phyloP scores from a whole-genome alignment of 1,140 invertebrate genomes.

The Bombus sibiricus region DNA sequence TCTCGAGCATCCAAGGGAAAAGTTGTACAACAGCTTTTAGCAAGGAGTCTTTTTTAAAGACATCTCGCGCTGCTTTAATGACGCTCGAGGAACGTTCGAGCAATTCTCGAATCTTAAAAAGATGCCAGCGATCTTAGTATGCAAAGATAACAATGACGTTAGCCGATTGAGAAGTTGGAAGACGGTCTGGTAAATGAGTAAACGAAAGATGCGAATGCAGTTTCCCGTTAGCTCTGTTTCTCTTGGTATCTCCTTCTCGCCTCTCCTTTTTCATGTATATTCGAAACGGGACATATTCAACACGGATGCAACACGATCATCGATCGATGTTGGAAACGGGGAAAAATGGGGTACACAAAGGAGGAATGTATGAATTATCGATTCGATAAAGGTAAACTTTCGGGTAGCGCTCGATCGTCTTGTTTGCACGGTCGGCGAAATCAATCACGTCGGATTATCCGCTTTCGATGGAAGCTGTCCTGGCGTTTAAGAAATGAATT shows the following conservation, averaged over 20 bases:
- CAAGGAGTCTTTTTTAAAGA: conserved; percentile 29
- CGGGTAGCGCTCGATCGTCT: not conserved
- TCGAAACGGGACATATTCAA: not conserved
- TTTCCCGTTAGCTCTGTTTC: not conserved
- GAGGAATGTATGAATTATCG: conserved; percentile 19
- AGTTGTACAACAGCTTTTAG: conserved; percentile 17
- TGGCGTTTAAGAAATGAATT: conserved; percentile 44
- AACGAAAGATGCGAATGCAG: not conserved
- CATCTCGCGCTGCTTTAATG: conserved; percentile 49
- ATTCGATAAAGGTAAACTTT: conserved; percentile 21
- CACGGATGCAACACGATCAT: not conserved
- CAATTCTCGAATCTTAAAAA: not conserved
- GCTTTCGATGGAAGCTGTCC: conserved; percentile 15
- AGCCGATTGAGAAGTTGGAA: conserved; percentile 45
- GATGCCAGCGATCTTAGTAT: conserved; percentile 5
- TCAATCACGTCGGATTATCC: conserved; percentile 42
- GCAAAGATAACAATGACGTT: conserved; percentile 49
- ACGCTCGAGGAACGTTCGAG: conserved; percentile 23
- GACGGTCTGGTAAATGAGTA: not conserved
- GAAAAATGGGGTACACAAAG: not conserved
- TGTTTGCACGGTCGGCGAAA: not conserved
- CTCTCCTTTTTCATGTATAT: not conserved
- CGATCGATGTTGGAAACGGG: not conserved
- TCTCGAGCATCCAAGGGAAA: conserved; percentile 17
- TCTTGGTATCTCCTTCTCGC: too few species aligned